Evolutionary conservation across 2,797 vertebrate species (phyloP).

Genomic region (Sebastes umbrosus): DNA sequence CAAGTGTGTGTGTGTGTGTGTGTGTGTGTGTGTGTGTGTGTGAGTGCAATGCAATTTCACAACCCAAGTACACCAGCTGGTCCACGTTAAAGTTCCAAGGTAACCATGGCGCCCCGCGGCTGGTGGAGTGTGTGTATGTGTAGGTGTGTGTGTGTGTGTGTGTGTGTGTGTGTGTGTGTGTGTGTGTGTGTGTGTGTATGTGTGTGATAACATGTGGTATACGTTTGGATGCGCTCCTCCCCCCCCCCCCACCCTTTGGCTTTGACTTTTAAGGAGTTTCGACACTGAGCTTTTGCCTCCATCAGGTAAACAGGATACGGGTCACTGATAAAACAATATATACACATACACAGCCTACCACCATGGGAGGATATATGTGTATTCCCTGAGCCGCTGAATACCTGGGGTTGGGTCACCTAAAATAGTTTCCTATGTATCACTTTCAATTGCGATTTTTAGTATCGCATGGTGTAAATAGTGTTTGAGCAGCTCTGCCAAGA

Average conservation of each 20-base stretch:
- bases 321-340: slow-evolving; percentile 87
- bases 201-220: slow-evolving; percentile 87
- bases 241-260: slow-evolving; percentile 68
- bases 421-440: slow-evolving; percentile 63
- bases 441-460: slow-evolving; percentile 56
- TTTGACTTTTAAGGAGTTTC: slow-evolving; percentile 88
- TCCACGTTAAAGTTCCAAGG: slow-evolving; percentile 91
- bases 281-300: slow-evolving; percentile 81
- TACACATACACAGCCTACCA: slow-evolving; percentile 72
- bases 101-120: slow-evolving; percentile 87
- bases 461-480: slow-evolving; percentile 61
- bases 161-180: slow-evolving; percentile 52
- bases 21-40: slow-evolving; percentile 34
- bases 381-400: slow-evolving; percentile 54
- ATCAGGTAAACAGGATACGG: slow-evolving; percentile 89
- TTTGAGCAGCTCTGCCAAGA: slow-evolving; percentile 57
- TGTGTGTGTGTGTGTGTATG: slow-evolving; percentile 52
- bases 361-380: slow-evolving; percentile 67
- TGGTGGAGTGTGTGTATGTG: slow-evolving; percentile 71
- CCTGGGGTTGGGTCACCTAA: slow-evolving; percentile 59
- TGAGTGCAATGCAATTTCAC: slow-evolving; percentile 86
- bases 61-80: slow-evolving; percentile 89
- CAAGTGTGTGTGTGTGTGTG: slow-evolving; percentile 65
- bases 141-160: slow-evolving; percentile 51
- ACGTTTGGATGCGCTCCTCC: slow-evolving; percentile 86